These are phyloP conservation scores for Nannoperca australis DNA, from an alignment of 2,797 vertebrate species.

Conservation along the genomic window DNA sequence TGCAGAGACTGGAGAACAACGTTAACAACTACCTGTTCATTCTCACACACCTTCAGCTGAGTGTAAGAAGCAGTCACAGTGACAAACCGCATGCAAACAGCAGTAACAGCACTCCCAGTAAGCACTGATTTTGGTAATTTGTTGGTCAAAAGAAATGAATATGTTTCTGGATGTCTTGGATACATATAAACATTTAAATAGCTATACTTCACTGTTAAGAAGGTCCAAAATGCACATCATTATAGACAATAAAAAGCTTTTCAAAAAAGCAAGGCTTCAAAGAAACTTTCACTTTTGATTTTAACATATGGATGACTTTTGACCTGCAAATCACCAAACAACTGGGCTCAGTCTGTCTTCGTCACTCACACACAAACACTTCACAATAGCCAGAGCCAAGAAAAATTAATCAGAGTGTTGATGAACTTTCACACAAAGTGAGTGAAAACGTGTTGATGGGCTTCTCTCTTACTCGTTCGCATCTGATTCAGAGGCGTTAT, in stretches of 20 bases:
- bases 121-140: constrained; percentile 22
- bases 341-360: constrained; percentile 6
- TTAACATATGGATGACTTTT: constrained; percentile 6
- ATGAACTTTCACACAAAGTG: constrained; percentile 21
- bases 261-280: background rate
- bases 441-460: constrained; percentile 47
- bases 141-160: constrained; percentile 13
- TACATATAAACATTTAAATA: background rate
- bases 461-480: constrained; percentile 34
- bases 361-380: constrained; percentile 22
- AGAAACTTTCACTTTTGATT: background rate
- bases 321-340: constrained; percentile 21
- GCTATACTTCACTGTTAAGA: background rate
- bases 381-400: constrained; percentile 17
- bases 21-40: constrained; percentile 81
- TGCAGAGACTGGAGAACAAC: constrained; percentile 78
- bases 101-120: background rate
- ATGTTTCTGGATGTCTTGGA: background rate
- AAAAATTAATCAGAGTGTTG: constrained; percentile 25
- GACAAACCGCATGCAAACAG: constrained; percentile 22
- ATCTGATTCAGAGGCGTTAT: constrained; percentile 47
- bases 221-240: background rate
- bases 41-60: constrained; percentile 74
- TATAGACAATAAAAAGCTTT: background rate
- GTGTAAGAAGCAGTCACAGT: constrained; percentile 59